A percentile compares a stretch with the other conserved stretches of the same genome.
Conservation (phyloP, 2,797 vertebrate genomes). For the Megaceryle alcyon region DNA sequence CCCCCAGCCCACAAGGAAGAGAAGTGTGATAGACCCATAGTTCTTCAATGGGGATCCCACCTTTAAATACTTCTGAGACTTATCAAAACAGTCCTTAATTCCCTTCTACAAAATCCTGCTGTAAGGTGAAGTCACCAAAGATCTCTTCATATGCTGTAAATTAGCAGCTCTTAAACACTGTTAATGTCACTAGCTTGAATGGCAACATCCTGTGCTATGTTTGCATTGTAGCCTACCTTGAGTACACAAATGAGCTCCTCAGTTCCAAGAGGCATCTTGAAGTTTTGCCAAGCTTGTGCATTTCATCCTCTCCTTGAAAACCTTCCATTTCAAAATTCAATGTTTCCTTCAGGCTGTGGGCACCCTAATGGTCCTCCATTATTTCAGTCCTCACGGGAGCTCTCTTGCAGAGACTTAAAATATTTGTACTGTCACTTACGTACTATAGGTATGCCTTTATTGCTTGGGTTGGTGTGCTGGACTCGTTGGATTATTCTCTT, state of each 20-base stretch:
- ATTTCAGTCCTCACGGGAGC: background rate
- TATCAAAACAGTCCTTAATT: background rate
- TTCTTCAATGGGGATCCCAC: background rate
- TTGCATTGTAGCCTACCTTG: background rate
- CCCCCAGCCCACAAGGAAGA: background rate
- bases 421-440: background rate
- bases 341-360: background rate
- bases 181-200: background rate
- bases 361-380: background rate
- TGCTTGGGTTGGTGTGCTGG: background rate
- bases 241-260: background rate
- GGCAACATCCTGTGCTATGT: rapidly evolving
- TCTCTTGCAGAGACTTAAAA: background rate
- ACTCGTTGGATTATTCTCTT: background rate
- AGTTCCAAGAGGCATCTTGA: background rate
- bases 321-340: background rate
- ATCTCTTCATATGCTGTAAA: background rate
- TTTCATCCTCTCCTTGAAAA: background rate
- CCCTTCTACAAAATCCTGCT: background rate
- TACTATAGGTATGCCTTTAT: background rate
- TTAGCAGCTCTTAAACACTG: background rate
- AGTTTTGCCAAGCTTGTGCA: background rate
- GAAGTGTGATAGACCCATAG: background rate
- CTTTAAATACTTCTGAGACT: background rate
- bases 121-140: background rate